phyloP scores from a whole-genome alignment of 2,888 invertebrate species.

The Suillia variegata region DNA sequence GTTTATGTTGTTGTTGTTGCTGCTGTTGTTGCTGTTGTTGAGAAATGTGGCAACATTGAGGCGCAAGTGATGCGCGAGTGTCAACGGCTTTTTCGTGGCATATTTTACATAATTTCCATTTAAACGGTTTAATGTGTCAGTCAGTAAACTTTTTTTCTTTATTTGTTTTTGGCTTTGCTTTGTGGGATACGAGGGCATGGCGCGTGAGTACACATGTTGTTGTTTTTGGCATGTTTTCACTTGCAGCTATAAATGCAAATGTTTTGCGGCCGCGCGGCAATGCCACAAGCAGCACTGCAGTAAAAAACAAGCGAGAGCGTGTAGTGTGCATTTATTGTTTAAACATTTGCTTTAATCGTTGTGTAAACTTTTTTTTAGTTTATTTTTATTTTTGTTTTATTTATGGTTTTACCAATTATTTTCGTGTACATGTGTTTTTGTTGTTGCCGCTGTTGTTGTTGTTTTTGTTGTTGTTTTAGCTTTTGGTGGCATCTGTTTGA shows the following conservation, averaged over 20 bases:
- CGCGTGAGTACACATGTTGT: neutral
- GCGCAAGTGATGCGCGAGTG: neutral
- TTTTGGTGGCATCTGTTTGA: neutral
- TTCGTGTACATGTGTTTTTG: neutral
- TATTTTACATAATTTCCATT: neutral
- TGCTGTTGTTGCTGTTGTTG: no score
- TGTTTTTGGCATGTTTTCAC: neutral
- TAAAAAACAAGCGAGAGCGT: no score
- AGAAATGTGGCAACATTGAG: neutral
- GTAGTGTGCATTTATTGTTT: no score
- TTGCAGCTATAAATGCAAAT: neutral
- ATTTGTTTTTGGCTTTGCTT: no score
- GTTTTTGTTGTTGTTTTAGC: neutral
- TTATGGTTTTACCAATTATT: no score
- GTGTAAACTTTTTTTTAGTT: no score
- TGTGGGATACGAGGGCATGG: no score
- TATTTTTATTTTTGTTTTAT: no score
- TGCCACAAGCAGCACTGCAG: no score
- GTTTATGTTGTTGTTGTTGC: no score
- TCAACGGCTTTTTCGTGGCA: neutral
- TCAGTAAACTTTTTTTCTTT: neutral
- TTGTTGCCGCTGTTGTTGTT: neutral
- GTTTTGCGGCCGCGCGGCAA: neutral
- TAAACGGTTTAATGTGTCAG: slow-evolving; percentile 1
- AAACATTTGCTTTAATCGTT: no score